Evolutionary conservation across 35 echinoderm and acorn worm species (phyloP).

Genomic region (Lytechinus pictus): DNA sequence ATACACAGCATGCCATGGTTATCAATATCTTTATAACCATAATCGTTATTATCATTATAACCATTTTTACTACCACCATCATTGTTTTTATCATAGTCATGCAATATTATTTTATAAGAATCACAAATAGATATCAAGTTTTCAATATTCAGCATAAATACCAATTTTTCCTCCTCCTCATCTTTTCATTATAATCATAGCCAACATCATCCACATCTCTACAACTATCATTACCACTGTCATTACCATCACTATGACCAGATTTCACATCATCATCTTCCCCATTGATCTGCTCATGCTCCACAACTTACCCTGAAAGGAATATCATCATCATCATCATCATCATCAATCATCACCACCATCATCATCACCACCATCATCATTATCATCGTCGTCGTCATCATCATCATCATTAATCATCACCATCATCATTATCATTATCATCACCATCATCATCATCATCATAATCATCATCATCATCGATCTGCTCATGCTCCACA

Average conservation of each 20-base stretch:
- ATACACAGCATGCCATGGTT: background rate
- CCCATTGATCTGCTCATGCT: too few relatives aligned
- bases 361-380: too few relatives aligned
- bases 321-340: background rate
- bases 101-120: too few relatives aligned
- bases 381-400: too few relatives aligned
- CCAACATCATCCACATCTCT: too few relatives aligned
- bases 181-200: too few relatives aligned
- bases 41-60: background rate
- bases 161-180: too few relatives aligned
- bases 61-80: background rate
- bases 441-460: background rate
- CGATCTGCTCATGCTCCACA: background rate
- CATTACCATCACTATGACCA: background rate
- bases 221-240: background rate
- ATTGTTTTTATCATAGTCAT: too few relatives aligned
- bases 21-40: background rate
- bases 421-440: background rate
- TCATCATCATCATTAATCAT: too few relatives aligned
- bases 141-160: too few relatives aligned
- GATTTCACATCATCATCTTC: too few relatives aligned
- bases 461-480: background rate
- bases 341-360: background rate
- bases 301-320: background rate
- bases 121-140: too few relatives aligned